These are phyloP conservation scores for Cephus pulcher DNA, from an alignment of 2,888 invertebrate species.

Conservation along the genomic window DNA sequence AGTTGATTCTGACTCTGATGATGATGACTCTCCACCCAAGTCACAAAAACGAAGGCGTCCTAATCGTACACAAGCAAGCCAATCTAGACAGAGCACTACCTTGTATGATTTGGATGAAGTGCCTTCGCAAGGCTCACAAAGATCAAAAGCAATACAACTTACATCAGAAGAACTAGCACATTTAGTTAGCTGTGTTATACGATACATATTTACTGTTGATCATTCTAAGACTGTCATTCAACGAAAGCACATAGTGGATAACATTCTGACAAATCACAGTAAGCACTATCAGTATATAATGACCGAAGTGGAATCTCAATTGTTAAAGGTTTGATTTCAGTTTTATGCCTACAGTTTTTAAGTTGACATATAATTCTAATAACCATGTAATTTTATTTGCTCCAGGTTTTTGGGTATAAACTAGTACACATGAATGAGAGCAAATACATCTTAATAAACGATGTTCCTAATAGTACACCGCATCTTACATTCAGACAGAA, in stretches of 20 bases:
- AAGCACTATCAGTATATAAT: slow-evolving; percentile 43
- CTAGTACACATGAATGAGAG: slow-evolving; percentile 64
- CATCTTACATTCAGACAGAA: slow-evolving; percentile 41
- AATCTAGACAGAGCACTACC: not conserved
- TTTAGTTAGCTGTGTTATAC: slow-evolving; percentile 40
- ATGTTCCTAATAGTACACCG: slow-evolving; percentile 36
- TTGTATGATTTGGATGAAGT: slow-evolving; percentile 9
- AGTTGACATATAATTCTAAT: not conserved
- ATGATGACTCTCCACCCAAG: not conserved
- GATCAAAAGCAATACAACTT: slow-evolving; percentile 14
- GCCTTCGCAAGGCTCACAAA: slow-evolving; percentile 11
- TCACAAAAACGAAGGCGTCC: not conserved
- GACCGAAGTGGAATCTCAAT: slow-evolving; percentile 6
- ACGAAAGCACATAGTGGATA: slow-evolving; percentile 43
- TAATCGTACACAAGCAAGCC: not conserved
- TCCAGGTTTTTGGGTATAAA: slow-evolving; percentile 69
- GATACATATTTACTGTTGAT: slow-evolving; percentile 44
- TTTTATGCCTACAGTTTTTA: slow-evolving; percentile 1
- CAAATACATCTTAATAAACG: slow-evolving; percentile 53
- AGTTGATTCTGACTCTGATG: not conserved
- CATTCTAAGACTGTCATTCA: slow-evolving; percentile 39
- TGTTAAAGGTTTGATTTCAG: not conserved
- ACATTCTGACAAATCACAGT: slow-evolving; percentile 29
- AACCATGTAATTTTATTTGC: slow-evolving; percentile 13
- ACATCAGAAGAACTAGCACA: slow-evolving; percentile 35